Evolutionary conservation across 2,888 invertebrate species (phyloP).

Genomic region (Phaedon cochleariae): DNA sequence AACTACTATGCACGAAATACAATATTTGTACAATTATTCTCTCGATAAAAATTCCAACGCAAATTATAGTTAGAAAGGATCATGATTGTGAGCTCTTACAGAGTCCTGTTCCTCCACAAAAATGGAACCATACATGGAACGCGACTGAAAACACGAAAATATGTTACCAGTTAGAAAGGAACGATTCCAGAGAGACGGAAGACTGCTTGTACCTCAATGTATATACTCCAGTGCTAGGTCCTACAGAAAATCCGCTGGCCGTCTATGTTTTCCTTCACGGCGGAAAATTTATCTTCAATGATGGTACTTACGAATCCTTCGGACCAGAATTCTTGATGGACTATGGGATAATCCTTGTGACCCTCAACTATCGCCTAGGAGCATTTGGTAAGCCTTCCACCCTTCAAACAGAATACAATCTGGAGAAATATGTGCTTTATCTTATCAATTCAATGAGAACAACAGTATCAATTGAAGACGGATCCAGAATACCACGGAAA

Average conservation of each 20-base stretch:
- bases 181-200: constrained; percentile 25
- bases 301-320: constrained; percentile 25
- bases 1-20: too few species aligned
- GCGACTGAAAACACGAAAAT: constrained; percentile 33
- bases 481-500: too few species aligned
- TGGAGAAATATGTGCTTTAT: too few species aligned
- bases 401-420: too few species aligned
- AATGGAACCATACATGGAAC: constrained; percentile 31
- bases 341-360: constrained; percentile 37
- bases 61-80: too few species aligned
- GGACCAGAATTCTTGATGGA: constrained; percentile 40
- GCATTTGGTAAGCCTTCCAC: constrained; percentile 31
- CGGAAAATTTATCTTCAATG: constrained; percentile 37
- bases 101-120: constrained; percentile 20
- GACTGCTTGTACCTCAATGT: constrained; percentile 41
- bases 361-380: constrained; percentile 39
- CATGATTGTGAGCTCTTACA: too few species aligned
- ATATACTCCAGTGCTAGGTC: constrained; percentile 33
- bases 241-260: constrained; percentile 17
- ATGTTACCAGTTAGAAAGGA: constrained; percentile 27
- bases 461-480: too few species aligned
- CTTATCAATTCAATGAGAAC: too few species aligned
- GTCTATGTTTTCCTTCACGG: constrained; percentile 50
- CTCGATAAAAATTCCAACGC: too few species aligned
- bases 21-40: too few species aligned